Conservation (phyloP, 2,888 invertebrate species). For the Hirtodrosophila cameraria region DNA sequence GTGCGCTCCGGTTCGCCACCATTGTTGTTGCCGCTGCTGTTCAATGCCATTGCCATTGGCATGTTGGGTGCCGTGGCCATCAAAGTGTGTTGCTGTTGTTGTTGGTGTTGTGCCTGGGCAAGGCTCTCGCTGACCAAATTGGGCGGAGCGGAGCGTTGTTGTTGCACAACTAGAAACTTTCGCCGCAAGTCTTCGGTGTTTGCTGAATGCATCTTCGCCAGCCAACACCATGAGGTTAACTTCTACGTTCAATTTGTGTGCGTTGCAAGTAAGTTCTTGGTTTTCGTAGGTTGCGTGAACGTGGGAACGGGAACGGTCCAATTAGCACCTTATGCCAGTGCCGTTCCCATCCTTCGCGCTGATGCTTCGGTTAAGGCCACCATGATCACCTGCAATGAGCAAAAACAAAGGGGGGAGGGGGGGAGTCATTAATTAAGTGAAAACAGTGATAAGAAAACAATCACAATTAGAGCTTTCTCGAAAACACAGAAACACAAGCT, state of each 20-base stretch:
- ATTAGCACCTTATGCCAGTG: slow-evolving; percentile 34
- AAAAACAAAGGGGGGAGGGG: background rate
- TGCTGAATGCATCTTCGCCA: slow-evolving; percentile 82
- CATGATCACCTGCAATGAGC: slow-evolving; percentile 27
- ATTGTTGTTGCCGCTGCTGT: background rate
- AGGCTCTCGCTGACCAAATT: slow-evolving; percentile 59
- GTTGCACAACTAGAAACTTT: slow-evolving; percentile 83
- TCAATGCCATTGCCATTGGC: slow-evolving; percentile 18
- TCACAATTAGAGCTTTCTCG: slow-evolving; percentile 33
- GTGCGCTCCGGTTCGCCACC: slow-evolving; percentile 83
- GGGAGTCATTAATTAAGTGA: slow-evolving; percentile 17
- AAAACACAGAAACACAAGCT: slow-evolving; percentile 20
- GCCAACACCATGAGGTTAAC: slow-evolving; percentile 80
- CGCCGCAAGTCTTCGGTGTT: slow-evolving; percentile 84
- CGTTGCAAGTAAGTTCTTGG: slow-evolving; percentile 35
- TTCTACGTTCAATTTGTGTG: slow-evolving; percentile 10
- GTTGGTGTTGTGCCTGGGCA: slow-evolving; percentile 19
- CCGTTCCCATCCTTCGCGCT: slow-evolving; percentile 20
- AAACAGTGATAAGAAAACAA: slow-evolving; percentile 20
- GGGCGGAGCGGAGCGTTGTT: slow-evolving; percentile 81
- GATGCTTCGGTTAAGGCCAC: slow-evolving; percentile 11
- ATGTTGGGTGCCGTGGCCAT: slow-evolving; percentile 27
- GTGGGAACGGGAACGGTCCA: slow-evolving; percentile 21
- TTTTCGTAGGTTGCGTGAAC: background rate
- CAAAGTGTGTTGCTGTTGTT: slow-evolving; percentile 29